Base-by-base conservation (phyloP, 1,140 invertebrate species). In the Gryon sp. region DNA sequence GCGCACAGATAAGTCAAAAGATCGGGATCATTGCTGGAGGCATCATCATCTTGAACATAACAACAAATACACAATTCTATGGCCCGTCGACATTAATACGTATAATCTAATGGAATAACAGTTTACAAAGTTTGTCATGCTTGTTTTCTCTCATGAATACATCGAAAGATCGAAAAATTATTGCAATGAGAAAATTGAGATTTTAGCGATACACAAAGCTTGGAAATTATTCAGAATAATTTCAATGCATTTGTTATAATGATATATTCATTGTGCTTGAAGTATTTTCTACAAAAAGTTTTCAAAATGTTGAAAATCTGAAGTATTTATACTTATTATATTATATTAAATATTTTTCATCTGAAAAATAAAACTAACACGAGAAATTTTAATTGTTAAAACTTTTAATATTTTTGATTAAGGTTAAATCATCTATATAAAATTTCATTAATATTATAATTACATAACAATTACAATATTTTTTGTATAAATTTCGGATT, bases 21-120 rank as follows among this genome's bases (percentile, higher is more conserved):
- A 76, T 80, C 50, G 20, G 15, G 14, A 65, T 69, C 65, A 50
- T 34, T n/a, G 52, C 43, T 73, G 7, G 8, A 12, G 34, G 72
- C 57, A 16, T 46, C 57, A 38, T 48, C 46, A 53, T 50, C 19
- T 22, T 22, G 18, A 43, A 43, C n/a, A 16, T 28, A 48, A 26
- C 22, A 69, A 41, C 50, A 63, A 53, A 72, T 62, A 60, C 53
- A 46, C 48, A 53, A 62, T 72, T 72, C 38, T 53, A 34, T 74
- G 22, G 52, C 48, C 19, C 26, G 19, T 14, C 15, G 38, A 30
- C 55, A 32, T 75, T 62, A 68, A 55, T 55, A 43, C 32, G 45
- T 52, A 74, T 55, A 62, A 53, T 72, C 46, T 72, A 52, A 15
- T 12, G 11, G 16, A 53, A 52, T 52, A 60, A 59, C 36, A 53